Conservation (phyloP, 2,888 invertebrate genomes). For the Dendrolimus pini region DNA sequence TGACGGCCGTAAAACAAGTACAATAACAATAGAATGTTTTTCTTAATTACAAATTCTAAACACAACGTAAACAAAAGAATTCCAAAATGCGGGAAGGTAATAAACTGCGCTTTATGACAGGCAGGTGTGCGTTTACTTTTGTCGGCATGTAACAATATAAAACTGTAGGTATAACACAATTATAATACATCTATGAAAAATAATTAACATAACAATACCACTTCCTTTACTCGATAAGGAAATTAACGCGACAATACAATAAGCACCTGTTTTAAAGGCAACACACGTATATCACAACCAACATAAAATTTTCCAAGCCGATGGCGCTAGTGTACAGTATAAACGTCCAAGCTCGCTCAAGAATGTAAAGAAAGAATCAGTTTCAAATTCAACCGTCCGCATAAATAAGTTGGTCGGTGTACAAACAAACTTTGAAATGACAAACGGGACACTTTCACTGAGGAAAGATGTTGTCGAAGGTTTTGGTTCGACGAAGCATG, state of each 20-base stretch:
- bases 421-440: conserved; percentile 49
- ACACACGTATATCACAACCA: conserved; percentile 28
- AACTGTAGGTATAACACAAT: too few relatives aligned
- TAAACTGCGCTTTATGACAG: too few relatives aligned
- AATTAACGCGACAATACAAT: conserved; percentile 32
- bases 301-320: neutral
- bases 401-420: conserved; percentile 1
- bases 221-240: conserved; percentile 25
- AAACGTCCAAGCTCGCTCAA: too few relatives aligned
- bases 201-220: neutral
- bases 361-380: too few relatives aligned
- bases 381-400: neutral
- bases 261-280: conserved; percentile 32
- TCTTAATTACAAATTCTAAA: too few relatives aligned
- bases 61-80: too few relatives aligned
- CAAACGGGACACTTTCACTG: conserved; percentile 60
- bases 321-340: neutral
- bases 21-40: too few relatives aligned
- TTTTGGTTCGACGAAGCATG: conserved; percentile 35
- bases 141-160: too few relatives aligned
- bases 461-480: conserved; percentile 39
- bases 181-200: neutral
- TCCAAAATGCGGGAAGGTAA: too few relatives aligned
- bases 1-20: too few relatives aligned
- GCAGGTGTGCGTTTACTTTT: too few relatives aligned